Percentiles rank a stretch among this genome's conserved stretches.
Conservation (phyloP, 2,113 vertebrate species). For the Capreolus pygargus region DNA sequence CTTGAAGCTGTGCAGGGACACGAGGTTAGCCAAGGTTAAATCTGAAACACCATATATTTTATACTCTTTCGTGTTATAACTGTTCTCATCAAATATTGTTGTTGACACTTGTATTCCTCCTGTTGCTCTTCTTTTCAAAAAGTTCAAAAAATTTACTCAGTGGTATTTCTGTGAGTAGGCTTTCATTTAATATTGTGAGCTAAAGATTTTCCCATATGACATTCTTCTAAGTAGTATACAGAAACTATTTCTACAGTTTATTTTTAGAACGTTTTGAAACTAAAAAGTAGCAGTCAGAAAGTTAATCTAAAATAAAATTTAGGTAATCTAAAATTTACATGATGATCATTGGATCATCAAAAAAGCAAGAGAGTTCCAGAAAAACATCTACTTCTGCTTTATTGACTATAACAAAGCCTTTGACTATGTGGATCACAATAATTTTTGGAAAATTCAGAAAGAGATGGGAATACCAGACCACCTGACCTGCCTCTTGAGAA, state of each 20-base stretch:
- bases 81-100: not conserved
- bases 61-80: not conserved
- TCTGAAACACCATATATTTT: not conserved
- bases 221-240: not conserved
- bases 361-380: not conserved
- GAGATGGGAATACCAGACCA: not conserved
- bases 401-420: not conserved
- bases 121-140: conserved; percentile 1
- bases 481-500: not conserved
- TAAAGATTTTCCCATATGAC: not conserved
- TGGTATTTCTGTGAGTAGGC: not conserved
- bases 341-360: not conserved
- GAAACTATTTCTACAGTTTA: not conserved
- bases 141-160: not conserved
- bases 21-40: conserved; percentile 30
- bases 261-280: not conserved
- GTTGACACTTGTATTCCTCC: not conserved
- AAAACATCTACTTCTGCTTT: not conserved
- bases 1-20: conserved; percentile 30
- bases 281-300: not conserved
- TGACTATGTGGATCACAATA: not conserved
- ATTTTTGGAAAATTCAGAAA: not conserved
- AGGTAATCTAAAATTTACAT: not conserved
- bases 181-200: not conserved
- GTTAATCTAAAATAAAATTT: not conserved